Base-by-base conservation (phyloP, 2,797 vertebrate species). In the Sphenodon punctatus region DNA sequence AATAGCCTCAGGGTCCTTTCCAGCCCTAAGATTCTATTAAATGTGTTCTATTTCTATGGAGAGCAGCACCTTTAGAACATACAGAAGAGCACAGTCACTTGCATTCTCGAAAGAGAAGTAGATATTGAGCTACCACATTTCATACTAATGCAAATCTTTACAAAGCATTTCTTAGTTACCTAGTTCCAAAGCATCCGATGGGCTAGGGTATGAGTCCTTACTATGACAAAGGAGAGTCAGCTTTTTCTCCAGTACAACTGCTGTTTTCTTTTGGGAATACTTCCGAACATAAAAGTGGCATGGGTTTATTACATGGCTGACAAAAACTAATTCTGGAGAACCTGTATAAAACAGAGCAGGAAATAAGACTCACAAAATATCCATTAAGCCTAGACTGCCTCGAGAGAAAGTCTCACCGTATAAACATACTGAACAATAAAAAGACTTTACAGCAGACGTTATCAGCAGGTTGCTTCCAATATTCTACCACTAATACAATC, bases 211-310 rank as follows among this genome's bases (percentile, higher is more conserved):
- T 0, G 81, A 88, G 67, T 51, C 92, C 65, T 78, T 80, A 73
- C 2, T 74, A 48, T 4, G 86, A 85, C 94, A 95, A 51, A 94
- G 93, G 1, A 85, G 51, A 75, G 89, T 85, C 77, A 96, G 16
- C 63, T 90, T 94, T 66, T 88, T 93, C 80, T 94, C 94, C 90
- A 97, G 82, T 81, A 87, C 1, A 39, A 64, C 25, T 10, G 89
- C 81, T 82, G 85, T 90, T 86, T 92, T 95, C 87, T 80, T 94
- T 86, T 95, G 92, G 27, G 95, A 93, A 23, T 94, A 94, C 43
- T 91, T 95, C 61, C 71, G 95, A 84, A 97, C 19, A 30, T 96
- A 97, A 87, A 96, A 96, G 70, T 95, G 94, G 83, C 93, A 95
- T 7, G 96, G 96, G 90, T 95, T 94, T 92, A 94, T 56, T 55